Conservation (phyloP, 2,888 invertebrate genomes). For the Eristalis intricaria region DNA sequence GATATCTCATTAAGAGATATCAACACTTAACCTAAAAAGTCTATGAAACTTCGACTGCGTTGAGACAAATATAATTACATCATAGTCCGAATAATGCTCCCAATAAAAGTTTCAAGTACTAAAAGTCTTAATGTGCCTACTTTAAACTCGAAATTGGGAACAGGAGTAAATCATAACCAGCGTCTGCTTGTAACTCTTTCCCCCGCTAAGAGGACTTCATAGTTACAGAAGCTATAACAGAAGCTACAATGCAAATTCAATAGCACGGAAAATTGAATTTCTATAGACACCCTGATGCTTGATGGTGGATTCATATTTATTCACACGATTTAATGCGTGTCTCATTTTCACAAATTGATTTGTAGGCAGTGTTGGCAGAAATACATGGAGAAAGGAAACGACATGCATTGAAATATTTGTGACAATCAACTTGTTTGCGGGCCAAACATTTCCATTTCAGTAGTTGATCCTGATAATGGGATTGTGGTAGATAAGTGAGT, state of each 20-base stretch:
- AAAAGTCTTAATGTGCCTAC: too few relatives aligned
- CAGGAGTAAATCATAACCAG: not conserved
- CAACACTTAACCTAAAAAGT: too few relatives aligned
- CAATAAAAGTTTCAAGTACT: too few relatives aligned
- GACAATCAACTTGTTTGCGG: not conserved
- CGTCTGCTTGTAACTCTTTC: not conserved
- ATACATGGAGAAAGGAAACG: not conserved
- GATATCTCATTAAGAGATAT: too few relatives aligned
- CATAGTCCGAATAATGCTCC: too few relatives aligned
- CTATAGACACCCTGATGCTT: not conserved
- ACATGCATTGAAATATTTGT: not conserved
- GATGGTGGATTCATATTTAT: not conserved
- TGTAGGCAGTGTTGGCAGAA: not conserved
- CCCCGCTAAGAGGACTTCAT: not conserved
- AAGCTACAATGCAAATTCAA: not conserved
- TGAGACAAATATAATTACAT: too few relatives aligned
- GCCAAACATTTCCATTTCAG: not conserved
- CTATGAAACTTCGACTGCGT: too few relatives aligned
- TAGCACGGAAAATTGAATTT: not conserved
- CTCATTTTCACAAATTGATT: not conserved
- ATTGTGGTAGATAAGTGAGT: not conserved
- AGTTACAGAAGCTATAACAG: not conserved
- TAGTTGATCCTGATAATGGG: not conserved
- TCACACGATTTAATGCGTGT: not conserved
- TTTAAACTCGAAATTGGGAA: not conserved